Percentiles rank a stretch among this genome's conserved stretches.
Conservation (phyloP, 2,797 vertebrate species). For the Eupleurogrammus muticus region DNA sequence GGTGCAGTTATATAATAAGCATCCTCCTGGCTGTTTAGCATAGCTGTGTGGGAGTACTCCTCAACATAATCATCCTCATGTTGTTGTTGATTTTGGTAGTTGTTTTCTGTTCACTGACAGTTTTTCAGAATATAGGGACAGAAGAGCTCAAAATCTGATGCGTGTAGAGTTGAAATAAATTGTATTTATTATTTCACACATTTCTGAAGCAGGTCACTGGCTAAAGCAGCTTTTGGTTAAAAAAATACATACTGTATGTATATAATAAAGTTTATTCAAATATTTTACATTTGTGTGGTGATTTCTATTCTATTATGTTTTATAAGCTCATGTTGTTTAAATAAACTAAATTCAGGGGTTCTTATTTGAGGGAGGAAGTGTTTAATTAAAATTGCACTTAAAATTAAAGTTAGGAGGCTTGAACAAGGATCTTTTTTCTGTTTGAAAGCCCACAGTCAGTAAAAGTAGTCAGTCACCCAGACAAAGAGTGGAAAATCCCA, state of each 20-base stretch:
- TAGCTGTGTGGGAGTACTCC: conserved; percentile 19
- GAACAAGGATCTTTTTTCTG: too few species aligned
- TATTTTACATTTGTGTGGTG: conserved; percentile 5
- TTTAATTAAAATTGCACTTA: too few species aligned
- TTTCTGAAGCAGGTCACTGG: conserved; percentile 17
- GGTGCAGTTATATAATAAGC: conserved; percentile 26
- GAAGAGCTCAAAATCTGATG: background rate
- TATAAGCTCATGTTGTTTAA: too few species aligned
- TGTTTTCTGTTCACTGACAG: conserved; percentile 16
- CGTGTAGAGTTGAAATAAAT: conserved; percentile 30
- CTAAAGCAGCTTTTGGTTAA: conserved; percentile 8
- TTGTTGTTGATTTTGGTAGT: conserved; percentile 6
- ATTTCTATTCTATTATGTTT: background rate
- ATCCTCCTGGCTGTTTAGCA: conserved; percentile 8
- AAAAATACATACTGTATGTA: conserved; percentile 46
- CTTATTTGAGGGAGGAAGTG: too few species aligned
- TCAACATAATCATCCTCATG: conserved; percentile 20
- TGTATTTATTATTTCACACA: conserved; percentile 58
- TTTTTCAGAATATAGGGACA: conserved; percentile 19
- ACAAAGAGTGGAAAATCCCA: too few species aligned
- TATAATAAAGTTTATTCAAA: conserved; percentile 63
- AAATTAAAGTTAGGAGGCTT: too few species aligned
- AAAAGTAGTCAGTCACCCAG: too few species aligned
- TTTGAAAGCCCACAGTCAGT: too few species aligned
- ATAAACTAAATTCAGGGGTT: too few species aligned